Base-by-base conservation (phyloP, 2,113 vertebrate genomes). In the Oncorhynchus gorbuscha region DNA sequence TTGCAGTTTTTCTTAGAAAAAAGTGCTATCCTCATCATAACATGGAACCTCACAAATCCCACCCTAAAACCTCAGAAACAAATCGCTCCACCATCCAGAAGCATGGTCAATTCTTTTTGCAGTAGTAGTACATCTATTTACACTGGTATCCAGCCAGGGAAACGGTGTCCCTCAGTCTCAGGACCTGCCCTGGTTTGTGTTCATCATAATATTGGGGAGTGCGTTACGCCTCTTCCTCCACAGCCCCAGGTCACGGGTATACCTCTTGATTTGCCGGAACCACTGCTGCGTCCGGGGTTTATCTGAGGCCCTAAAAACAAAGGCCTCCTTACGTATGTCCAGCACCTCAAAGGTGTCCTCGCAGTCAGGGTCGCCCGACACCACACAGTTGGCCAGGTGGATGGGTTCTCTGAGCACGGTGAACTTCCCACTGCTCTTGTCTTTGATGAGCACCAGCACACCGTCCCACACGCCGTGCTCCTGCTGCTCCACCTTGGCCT, bases 151-250 rank as follows among this genome's bases (percentile, higher is more conserved):
- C 8, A 45, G 69, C 62, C 11, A 20, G 22, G 55, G 26, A 55
- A 16, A 61, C 49, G 13, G 22, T 32, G 73, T 18, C 8, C 49
- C 76, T 71, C n/a, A 6, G n/a, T 78, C 89, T 96, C 93, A 97
- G 81, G 95, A 93, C 79, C 96, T 91, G 80, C 83, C 92, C 89
- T 96, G 95, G 76, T 88, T 91, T 0, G 95, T 95, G 89, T 94
- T 96, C 88, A 97, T 98, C 96, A 98, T 98, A 90, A 97, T 97
- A 85, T 97, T 98, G 74, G 96, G 96, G 77, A 98, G 87, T 0
- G 96, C 96, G 0, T 98, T 97, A 16, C 96, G 95, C 28, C 96
- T 90, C 81, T 95, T 96, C 86, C 94, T 95, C 96, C 96, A 98
- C 65, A 94, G 90, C 70, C 96, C 96, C 86, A 97, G 82, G 83